Base-by-base conservation (phyloP, 92 coral and sea anemone genomes). In the Blastomussa wellsi region DNA sequence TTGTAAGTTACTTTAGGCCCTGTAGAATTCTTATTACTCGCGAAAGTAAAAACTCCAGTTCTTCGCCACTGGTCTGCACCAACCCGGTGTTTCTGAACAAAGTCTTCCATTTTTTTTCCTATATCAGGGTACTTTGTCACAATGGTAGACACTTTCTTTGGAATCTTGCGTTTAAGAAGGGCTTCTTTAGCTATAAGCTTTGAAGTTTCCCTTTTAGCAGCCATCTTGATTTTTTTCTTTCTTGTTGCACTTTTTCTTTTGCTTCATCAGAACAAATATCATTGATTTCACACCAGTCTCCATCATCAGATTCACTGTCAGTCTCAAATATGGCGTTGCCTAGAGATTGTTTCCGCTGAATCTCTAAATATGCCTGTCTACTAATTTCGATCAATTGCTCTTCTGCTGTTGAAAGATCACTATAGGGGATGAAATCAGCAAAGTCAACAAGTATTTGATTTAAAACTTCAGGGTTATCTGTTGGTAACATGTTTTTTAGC, bases 41-140 rank as follows among this genome's bases (percentile, higher is more conserved):
- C 76, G 6, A 88, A 91, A 9, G 92, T 92, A 17, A 87, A 49
- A 1, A 90, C 93, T 2, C 95, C 93, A 2, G 93, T 92, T 24
- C 93, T 80, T 33, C 60, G 73, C 86, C 79, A 80, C 42, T 52
- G 44, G 55, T 86, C 80, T 1, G 80, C 90, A 16, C 79, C 86
- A 7, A 88, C 59, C 48, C 55, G 66, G 12, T 77, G 59, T 68
- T 83, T 55, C 12, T 28, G 68, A 17, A 93, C 93, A 82, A 88
- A 93, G 3, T 88, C 89, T 69, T 93, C 96, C n/a, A 93, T 90
- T 47, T 82, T 82, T 20, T 83, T 57, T 20, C 96, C 92, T 32
- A 93, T 90, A 35, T 78, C 85, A 17, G 92, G 94, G 68, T 85
- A 81, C 66, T 82, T 78, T 64, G 57, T 28, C 22, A 90, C 38